Conservation (phyloP, 2,888 invertebrate species). For the Eueremaeus valkanovi region DNA sequence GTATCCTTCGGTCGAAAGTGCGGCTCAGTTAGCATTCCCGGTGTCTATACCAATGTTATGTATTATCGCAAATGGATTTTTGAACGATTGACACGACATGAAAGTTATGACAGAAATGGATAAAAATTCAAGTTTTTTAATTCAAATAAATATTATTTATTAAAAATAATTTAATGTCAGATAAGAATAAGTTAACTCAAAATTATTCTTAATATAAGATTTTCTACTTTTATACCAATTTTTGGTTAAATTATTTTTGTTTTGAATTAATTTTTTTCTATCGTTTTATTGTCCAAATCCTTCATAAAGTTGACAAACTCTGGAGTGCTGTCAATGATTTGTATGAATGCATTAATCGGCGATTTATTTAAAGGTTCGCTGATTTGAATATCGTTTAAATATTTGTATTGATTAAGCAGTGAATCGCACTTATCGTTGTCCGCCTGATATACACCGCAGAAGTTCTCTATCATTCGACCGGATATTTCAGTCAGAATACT, state of each 20-base stretch:
- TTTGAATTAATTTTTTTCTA: too few relatives aligned
- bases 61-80: slow-evolving; percentile 44
- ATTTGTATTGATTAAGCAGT: neutral
- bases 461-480: neutral
- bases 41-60: slow-evolving; percentile 44
- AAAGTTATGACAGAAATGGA: too few relatives aligned
- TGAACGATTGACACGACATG: too few relatives aligned
- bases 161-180: too few relatives aligned
- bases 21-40: slow-evolving; percentile 41
- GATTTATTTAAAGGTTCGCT: neutral
- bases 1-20: slow-evolving; percentile 45
- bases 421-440: slow-evolving; percentile 25
- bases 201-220: too few relatives aligned
- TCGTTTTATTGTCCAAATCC: neutral
- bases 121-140: neutral
- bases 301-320: neutral
- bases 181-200: too few relatives aligned
- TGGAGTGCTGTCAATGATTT: neutral
- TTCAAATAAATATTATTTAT: neutral
- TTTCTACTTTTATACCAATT: too few relatives aligned
- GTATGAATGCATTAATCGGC: neutral
- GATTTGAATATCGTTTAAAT: slow-evolving; percentile 7
- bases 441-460: slow-evolving; percentile 1
- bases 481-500: neutral
- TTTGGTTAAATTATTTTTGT: too few relatives aligned